Conservation (phyloP, 1,140 invertebrate genomes). For the Lamellibrachia luymesi region DNA sequence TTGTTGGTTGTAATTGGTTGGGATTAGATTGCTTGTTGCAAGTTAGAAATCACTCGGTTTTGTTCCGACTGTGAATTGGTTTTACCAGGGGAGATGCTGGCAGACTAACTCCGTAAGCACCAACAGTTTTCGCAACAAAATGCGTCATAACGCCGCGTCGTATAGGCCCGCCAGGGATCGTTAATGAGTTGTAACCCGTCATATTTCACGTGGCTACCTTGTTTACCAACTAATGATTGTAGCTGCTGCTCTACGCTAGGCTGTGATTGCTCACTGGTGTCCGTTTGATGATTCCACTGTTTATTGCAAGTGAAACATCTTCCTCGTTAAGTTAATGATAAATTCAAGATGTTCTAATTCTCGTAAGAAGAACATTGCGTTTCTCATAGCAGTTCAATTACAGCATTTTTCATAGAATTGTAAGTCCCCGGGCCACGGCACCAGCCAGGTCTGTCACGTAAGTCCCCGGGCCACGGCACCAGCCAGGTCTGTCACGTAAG, state of each 20-base stretch:
- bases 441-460: no score
- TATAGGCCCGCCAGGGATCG: background rate
- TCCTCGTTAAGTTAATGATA: no score
- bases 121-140: background rate
- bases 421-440: no score
- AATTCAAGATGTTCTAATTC: no score
- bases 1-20: background rate
- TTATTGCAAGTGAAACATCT: no score
- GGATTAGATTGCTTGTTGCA: background rate
- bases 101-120: background rate
- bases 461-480: no score
- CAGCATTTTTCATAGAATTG: no score
- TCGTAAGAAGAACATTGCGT: no score
- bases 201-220: background rate
- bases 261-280: background rate
- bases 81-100: background rate
- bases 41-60: background rate
- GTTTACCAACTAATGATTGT: background rate
- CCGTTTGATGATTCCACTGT: no score
- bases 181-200: background rate
- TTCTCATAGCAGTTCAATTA: no score
- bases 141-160: background rate
- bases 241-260: no score
- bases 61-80: background rate
- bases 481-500: no score